These are phyloP conservation scores for Nysson spinosus DNA, from an alignment of 2,888 invertebrate genomes.

Conservation along the genomic window DNA sequence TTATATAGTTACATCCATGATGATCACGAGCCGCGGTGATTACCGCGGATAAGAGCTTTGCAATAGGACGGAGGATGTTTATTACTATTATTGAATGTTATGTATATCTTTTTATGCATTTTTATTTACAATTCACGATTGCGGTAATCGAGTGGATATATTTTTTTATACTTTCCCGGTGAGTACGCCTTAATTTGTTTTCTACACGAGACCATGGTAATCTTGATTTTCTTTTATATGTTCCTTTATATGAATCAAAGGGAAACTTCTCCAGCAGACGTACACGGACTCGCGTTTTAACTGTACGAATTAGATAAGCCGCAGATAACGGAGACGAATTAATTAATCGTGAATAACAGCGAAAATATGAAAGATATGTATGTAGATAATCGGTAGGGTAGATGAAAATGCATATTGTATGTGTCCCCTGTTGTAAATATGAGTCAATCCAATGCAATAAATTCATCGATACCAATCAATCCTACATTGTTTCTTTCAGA, in stretches of 20 bases:
- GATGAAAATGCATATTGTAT: slow-evolving; percentile 73
- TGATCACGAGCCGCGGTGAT: slow-evolving; percentile 31
- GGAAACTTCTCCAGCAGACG: neutral
- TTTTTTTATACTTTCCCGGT: neutral
- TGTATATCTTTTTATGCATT: slow-evolving; percentile 50
- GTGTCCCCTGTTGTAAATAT: slow-evolving; percentile 75
- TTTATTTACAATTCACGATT: slow-evolving; percentile 49
- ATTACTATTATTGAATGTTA: slow-evolving; percentile 32
- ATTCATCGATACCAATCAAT: slow-evolving; percentile 62
- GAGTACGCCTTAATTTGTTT: neutral
- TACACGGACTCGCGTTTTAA: slow-evolving; percentile 29
- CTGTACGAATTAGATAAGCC: slow-evolving; percentile 43
- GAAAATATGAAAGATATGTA: slow-evolving; percentile 65
- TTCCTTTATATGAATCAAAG: neutral
- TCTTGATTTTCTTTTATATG: neutral
- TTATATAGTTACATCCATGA: slow-evolving; percentile 53
- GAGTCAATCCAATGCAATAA: slow-evolving; percentile 75
- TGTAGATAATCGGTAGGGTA: slow-evolving; percentile 73
- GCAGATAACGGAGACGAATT: slow-evolving; percentile 46
- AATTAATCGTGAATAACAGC: slow-evolving; percentile 51
- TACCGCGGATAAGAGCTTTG: slow-evolving; percentile 44
- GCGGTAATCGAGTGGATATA: neutral
- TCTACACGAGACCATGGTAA: neutral
- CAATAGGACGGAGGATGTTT: slow-evolving; percentile 40
- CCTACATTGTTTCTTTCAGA: slow-evolving; percentile 2